A percentile compares a stretch with the other conserved stretches of the same genome.
Conservation (phyloP, 2,113 vertebrate genomes). For the Cyanoramphus novaezelandiae region DNA sequence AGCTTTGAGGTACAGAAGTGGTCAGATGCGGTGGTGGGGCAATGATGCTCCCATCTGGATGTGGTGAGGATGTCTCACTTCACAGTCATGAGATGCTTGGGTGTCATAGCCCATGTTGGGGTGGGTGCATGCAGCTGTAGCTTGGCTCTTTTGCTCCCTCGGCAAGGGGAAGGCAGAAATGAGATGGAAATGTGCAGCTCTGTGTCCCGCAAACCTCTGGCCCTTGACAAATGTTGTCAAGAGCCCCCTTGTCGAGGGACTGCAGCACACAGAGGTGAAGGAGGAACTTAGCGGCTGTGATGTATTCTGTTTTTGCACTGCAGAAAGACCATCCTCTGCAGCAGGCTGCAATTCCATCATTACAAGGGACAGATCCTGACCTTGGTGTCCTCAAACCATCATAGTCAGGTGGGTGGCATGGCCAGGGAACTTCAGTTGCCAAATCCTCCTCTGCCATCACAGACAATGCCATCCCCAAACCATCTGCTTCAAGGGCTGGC, state of each 20-base stretch:
- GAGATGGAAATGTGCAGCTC: neutral
- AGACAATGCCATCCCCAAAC: neutral
- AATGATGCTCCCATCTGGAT: neutral
- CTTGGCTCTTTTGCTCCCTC: neutral
- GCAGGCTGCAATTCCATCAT: fast-evolving
- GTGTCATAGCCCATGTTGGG: fast-evolving
- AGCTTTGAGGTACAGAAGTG: neutral
- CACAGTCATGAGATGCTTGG: neutral
- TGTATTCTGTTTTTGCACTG: neutral
- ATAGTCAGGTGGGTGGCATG: neutral
- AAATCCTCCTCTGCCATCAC: neutral
- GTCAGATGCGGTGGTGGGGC: neutral
- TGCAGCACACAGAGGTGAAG: neutral
- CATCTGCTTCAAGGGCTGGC: neutral
- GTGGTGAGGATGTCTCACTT: neutral
- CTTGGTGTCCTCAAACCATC: neutral
- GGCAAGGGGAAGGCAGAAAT: neutral
- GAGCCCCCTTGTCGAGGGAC: neutral
- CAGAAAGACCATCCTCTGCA: neutral
- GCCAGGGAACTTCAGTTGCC: neutral
- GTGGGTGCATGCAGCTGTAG: neutral
- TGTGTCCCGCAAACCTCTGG: neutral
- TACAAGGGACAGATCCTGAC: neutral
- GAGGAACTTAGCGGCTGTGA: neutral
- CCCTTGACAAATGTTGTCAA: neutral